These are phyloP conservation scores for Phodopus roborovskii DNA, from an alignment of 2,113 vertebrate genomes.

Conservation along the genomic window DNA sequence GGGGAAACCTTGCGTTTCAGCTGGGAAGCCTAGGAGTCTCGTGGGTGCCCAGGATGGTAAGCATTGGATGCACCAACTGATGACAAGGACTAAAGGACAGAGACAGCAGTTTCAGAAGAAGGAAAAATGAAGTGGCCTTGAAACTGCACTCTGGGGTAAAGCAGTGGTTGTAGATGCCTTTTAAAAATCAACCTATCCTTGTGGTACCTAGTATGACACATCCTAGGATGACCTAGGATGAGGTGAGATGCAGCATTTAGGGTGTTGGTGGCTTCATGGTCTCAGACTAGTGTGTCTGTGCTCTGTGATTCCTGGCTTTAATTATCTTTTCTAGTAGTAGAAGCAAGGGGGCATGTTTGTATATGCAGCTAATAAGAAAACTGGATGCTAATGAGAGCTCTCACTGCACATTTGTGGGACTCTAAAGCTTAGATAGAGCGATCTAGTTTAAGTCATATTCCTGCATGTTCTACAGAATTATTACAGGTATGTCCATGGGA, in stretches of 20 bases:
- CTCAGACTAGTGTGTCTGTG: too few species aligned
- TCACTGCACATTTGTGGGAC: neutral
- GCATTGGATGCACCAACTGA: too few species aligned
- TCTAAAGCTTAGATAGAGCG: neutral
- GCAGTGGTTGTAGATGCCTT: neutral
- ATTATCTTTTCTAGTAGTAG: neutral
- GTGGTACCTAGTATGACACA: neutral
- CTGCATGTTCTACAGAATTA: neutral
- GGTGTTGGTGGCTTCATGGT: too few species aligned
- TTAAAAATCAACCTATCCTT: neutral
- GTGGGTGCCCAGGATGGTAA: fast-evolving
- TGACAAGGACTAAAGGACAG: fast-evolving
- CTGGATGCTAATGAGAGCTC: neutral
- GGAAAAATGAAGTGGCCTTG: neutral
- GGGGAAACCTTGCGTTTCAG: neutral
- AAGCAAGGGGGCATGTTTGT: neutral
- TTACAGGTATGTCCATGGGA: neutral
- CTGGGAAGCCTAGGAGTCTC: neutral
- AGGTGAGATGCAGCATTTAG: neutral
- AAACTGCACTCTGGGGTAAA: neutral
- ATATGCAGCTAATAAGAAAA: neutral
- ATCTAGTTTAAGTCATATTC: neutral
- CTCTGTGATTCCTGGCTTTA: neutral
- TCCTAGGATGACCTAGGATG: neutral
- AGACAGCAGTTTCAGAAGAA: neutral